phyloP scores from a whole-genome alignment of 1,140 invertebrate genomes.

The Lepidurus couesii region DNA sequence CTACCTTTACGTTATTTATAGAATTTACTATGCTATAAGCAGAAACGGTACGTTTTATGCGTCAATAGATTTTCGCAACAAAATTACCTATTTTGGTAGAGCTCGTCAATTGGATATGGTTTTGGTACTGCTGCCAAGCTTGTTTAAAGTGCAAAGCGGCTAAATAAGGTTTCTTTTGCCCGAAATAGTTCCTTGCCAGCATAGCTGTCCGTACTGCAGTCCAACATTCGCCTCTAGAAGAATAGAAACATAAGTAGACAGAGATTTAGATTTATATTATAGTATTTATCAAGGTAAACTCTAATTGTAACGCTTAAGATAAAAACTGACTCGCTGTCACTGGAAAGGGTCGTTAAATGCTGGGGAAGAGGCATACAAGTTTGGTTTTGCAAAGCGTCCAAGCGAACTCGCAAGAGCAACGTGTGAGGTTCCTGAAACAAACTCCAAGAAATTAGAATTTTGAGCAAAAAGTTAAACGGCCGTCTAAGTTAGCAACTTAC shows the following conservation, averaged over 20 bases:
- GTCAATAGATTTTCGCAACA: background rate
- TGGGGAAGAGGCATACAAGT: background rate
- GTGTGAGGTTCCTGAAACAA: slow-evolving; percentile 25
- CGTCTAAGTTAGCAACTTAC: background rate
- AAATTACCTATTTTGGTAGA: background rate
- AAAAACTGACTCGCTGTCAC: background rate
- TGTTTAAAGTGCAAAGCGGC: background rate
- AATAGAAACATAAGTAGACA: background rate
- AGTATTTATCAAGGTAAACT: too few species aligned
- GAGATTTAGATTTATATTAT: too few species aligned
- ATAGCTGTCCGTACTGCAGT: background rate
- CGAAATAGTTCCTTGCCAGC: background rate
- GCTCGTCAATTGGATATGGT: background rate
- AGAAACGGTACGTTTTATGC: too few species aligned
- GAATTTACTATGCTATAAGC: too few species aligned
- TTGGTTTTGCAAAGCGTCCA: background rate
- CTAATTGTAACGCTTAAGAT: background rate
- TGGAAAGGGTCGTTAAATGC: background rate
- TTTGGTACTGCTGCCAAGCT: background rate
- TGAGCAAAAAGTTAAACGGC: background rate
- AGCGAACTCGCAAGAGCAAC: slow-evolving; percentile 20
- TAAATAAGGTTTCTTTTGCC: background rate
- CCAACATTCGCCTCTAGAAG: background rate
- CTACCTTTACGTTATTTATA: too few species aligned
- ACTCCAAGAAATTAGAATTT: background rate